A percentile compares a stretch with the other conserved stretches of the same genome.
phyloP scores from a whole-genome alignment of 1,140 invertebrate species.

The Physella acuta region DNA sequence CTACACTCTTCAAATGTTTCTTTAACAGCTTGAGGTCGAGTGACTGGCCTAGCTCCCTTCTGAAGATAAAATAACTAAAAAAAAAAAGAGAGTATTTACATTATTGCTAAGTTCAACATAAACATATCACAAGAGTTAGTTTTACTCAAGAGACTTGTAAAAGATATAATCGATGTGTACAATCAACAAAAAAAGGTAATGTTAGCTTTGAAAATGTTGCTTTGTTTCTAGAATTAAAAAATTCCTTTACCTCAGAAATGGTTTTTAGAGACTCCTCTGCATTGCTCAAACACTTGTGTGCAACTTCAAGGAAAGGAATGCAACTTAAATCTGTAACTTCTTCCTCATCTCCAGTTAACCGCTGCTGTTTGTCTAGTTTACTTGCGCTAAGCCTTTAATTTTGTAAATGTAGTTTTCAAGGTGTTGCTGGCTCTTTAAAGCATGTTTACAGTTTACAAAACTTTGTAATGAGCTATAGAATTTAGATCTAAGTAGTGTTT shows the following conservation, averaged over 20 bases:
- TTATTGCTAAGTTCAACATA: not conserved
- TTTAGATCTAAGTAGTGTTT: no score
- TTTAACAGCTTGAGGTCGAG: constrained; percentile 56
- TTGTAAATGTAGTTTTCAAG: not conserved
- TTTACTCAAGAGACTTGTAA: not conserved
- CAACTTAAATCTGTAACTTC: not conserved
- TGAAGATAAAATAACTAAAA: constrained; percentile 52
- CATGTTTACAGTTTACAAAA: not conserved
- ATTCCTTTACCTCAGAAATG: not conserved
- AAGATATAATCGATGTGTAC: not conserved
- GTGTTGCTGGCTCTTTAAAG: not conserved
- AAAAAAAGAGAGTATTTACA: not conserved
- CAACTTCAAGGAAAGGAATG: not conserved
- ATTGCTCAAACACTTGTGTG: no score
- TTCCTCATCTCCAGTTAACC: not conserved
- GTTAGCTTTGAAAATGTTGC: no score
- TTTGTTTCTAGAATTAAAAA: no score
- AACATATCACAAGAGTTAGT: not conserved
- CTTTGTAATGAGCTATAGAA: not conserved
- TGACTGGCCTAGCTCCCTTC: constrained; percentile 53
- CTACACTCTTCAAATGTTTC: constrained; percentile 58
- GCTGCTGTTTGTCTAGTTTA: not conserved
- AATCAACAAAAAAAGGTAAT: no score
- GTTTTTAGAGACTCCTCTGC: not conserved
- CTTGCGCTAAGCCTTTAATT: not conserved